Evolutionary conservation across 2,888 invertebrate species (phyloP).

Genomic region (Hybos culiciformis): DNA sequence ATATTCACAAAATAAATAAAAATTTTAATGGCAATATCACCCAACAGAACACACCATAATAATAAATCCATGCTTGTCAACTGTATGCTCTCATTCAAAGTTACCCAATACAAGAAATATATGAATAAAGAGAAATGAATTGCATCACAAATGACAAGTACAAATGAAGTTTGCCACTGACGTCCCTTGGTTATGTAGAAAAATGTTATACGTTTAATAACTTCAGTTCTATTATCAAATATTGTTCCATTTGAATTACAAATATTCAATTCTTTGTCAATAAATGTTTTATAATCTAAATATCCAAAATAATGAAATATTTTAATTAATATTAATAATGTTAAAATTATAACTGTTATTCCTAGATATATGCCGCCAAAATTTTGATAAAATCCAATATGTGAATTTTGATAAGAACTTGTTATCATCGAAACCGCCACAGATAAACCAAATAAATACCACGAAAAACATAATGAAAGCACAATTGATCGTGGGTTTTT

Average conservation of each 20-base stretch:
- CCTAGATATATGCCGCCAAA: conserved; percentile 26
- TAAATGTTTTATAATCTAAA: conserved; percentile 25
- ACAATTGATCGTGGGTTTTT: conserved; percentile 23
- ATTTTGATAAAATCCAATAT: conserved; percentile 25
- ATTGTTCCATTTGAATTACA: conserved; percentile 28
- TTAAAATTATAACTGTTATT: conserved; percentile 18
- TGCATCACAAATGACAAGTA: conserved; percentile 26
- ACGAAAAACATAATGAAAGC: conserved; percentile 23
- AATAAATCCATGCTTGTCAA: conserved; percentile 23
- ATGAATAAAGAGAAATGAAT: conserved; percentile 28
- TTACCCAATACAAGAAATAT: conserved; percentile 28
- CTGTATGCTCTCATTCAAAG: conserved; percentile 23
- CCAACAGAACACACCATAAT: conserved; percentile 26
- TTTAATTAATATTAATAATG: conserved; percentile 22
- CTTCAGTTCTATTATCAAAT: conserved; percentile 25
- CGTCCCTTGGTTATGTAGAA: conserved; percentile 30
- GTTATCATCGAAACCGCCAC: conserved; percentile 26
- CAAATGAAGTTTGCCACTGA: conserved; percentile 26
- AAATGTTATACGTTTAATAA: conserved; percentile 27
- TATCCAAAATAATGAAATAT: conserved; percentile 23
- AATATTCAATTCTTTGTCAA: conserved; percentile 28
- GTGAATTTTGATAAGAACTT: not conserved
- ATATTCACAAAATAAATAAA: conserved; percentile 22
- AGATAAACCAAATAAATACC: conserved; percentile 26
- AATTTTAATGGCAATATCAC: conserved; percentile 18